A percentile compares a stretch with the other conserved stretches of the same genome.
Evolutionary conservation across 2,888 invertebrate species (phyloP).

Genomic region (Eupithecia insigniata): DNA sequence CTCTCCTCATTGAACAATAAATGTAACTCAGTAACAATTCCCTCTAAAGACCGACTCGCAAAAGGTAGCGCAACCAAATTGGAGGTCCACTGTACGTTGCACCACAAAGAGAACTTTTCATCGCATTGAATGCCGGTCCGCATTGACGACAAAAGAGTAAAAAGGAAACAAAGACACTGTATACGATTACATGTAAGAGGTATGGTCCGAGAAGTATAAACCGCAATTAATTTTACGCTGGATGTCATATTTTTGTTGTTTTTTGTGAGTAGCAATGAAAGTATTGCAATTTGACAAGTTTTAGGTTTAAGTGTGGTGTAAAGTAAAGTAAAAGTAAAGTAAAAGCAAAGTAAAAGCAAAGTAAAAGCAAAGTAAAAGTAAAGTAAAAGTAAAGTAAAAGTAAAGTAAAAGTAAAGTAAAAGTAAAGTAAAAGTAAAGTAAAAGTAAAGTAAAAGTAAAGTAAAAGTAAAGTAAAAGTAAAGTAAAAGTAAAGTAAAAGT

Average conservation of each 20-base stretch:
- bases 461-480: no score
- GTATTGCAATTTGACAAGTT: not conserved
- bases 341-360: no score
- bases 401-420: no score
- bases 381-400: no score
- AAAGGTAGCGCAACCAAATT: slow-evolving; percentile 25
- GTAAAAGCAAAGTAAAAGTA: no score
- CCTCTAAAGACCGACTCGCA: slow-evolving; percentile 14
- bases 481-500: no score
- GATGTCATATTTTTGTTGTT: not conserved
- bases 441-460: no score
- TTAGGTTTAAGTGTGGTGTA: no score
- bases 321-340: no score
- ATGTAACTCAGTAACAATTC: slow-evolving; percentile 16
- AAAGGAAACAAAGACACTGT: slow-evolving; percentile 4
- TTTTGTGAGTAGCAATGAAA: not conserved
- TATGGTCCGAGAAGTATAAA: slow-evolving; percentile 7
- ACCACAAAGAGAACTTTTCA: slow-evolving; percentile 20
- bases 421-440: no score
- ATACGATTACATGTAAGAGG: not conserved
- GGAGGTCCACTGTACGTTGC: not conserved
- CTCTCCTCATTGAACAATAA: slow-evolving; percentile 1
- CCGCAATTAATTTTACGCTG: not conserved
- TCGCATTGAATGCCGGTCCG: slow-evolving; percentile 13
- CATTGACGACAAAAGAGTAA: not conserved